Base-by-base conservation (phyloP, 2,113 vertebrate species). In the Lanius ludovicianus region DNA sequence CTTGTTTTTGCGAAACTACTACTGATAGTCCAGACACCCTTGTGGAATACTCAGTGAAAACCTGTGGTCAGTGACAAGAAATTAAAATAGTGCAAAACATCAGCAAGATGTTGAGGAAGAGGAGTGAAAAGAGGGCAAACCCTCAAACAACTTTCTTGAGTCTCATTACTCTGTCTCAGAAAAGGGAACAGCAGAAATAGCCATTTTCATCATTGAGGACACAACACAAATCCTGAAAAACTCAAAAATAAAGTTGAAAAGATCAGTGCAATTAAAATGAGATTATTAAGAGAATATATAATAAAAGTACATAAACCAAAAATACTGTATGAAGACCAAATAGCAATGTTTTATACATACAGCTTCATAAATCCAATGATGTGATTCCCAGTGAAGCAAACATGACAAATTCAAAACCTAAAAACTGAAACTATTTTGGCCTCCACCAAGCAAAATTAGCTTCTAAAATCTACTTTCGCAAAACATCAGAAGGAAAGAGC, bases 401-500 rank as follows among this genome's bases (percentile, higher is more conserved):
- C 15, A 78, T 3, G 35, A 71, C 30, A 76, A 88, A 82, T 47
- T 87, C 60, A 63, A 85, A 78, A 67, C 5, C 1, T 1, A 76
- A 78, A 77, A 70, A 60, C 41, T 5, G 10, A 90, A 68, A 16
- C 9, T 7, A 23, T 70, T 94, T 84, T 87, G 82, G 33, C 15
- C 21, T 59, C 47, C 35, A 68, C 9, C 23, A 33, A 92, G 44
- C 15, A 81, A 79, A 85, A 90, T 55, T 30, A 65, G 31, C 64
- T 74, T 39, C 53, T 63, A 19, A 91, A 94, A 77, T 59, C 47
- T 59, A 74, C 60, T 78, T 80, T 33, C 2, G 5, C 16, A 81
- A 91, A 77, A 69, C 39, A 87, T 81, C 35, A 94, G 55, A 91
- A 74, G 64, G n/a, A 21, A 81, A 96, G n/a, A 42, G 30, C 39